Conservation (phyloP, 2,888 invertebrate genomes). For the Nasonovia ribisnigri region DNA sequence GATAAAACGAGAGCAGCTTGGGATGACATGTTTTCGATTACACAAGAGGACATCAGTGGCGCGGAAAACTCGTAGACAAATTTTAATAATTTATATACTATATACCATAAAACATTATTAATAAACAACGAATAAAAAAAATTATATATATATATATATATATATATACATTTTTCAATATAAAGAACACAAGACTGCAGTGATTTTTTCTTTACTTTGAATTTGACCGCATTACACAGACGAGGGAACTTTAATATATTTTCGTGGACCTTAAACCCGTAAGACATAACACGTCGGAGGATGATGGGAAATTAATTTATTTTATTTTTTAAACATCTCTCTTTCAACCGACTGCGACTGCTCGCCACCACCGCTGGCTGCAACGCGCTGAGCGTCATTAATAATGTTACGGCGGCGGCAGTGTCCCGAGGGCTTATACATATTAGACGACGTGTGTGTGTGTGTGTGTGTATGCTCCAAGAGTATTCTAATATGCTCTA, state of each 20-base stretch:
- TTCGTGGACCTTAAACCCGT: slow-evolving; percentile 30
- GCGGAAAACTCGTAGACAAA: slow-evolving; percentile 19
- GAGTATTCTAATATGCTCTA: background rate
- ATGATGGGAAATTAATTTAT: slow-evolving; percentile 35
- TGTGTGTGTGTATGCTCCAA: background rate
- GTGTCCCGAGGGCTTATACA: background rate
- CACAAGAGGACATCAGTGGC: slow-evolving; percentile 18
- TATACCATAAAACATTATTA: slow-evolving; percentile 33
- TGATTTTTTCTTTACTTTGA: slow-evolving; percentile 7
- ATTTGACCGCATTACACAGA: slow-evolving; percentile 41
- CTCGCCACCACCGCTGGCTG: background rate
- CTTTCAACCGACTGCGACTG: background rate
- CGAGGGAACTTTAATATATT: slow-evolving; percentile 36
- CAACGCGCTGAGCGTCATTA: background rate
- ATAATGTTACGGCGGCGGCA: slow-evolving; percentile 18
- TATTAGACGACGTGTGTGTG: background rate
- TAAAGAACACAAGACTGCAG: background rate
- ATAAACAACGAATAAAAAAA: slow-evolving; percentile 13
- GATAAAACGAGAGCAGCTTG: slow-evolving; percentile 37
- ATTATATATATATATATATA: background rate
- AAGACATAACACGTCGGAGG: slow-evolving; percentile 32
- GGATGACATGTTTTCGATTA: slow-evolving; percentile 44
- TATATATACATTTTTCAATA: slow-evolving; percentile 9
- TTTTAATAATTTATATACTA: background rate
- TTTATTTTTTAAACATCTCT: slow-evolving; percentile 35